Conservation (phyloP, 2,888 invertebrate genomes). For the Galerucella calmariensis region DNA sequence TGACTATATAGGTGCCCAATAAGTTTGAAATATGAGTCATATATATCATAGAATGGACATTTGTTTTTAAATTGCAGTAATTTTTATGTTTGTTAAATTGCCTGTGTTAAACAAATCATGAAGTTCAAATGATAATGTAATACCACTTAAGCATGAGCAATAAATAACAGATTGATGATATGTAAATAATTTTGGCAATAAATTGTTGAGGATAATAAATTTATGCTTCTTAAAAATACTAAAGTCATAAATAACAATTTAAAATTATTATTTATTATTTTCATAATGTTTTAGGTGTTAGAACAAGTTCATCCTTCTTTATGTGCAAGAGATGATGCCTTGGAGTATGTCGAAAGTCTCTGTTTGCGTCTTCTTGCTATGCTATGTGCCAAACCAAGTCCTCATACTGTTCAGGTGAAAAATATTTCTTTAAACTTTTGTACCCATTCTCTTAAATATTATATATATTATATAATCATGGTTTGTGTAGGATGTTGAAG, state of each 20-base stretch:
- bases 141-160: constrained; percentile 3
- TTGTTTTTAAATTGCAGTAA: constrained; percentile 22
- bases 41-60: neutral
- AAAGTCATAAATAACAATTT: neutral
- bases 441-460: neutral
- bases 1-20: neutral
- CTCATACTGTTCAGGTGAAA: constrained; percentile 79
- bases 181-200: constrained; percentile 4
- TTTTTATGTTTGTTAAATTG: constrained; percentile 18
- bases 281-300: constrained; percentile 74
- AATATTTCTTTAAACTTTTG: neutral
- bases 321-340: constrained; percentile 86
- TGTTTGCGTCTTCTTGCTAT: constrained; percentile 89
- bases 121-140: constrained; percentile 2
- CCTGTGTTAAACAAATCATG: constrained; percentile 7
- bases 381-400: constrained; percentile 87
- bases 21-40: neutral
- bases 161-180: constrained; percentile 4
- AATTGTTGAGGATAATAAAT: neutral
- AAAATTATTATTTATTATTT: neutral
- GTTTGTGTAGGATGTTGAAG: constrained; percentile 84
- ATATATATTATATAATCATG: neutral
- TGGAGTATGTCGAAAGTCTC: constrained; percentile 91
- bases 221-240: neutral
- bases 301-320: constrained; percentile 91